Evolutionary conservation across 2,888 invertebrate species (phyloP).

Genomic region (Punctoribates punctum): DNA sequence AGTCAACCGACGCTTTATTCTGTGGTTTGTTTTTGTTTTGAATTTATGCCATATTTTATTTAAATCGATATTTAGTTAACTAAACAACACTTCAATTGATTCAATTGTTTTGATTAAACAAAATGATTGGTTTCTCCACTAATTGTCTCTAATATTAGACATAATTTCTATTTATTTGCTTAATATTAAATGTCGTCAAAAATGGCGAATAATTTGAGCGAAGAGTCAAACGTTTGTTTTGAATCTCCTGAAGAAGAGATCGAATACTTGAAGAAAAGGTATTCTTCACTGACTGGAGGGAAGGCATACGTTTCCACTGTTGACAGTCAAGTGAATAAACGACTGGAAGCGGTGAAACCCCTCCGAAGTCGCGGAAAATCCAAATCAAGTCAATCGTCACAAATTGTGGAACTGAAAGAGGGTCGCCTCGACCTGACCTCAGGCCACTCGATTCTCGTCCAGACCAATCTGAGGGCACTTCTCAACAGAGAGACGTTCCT

Average conservation of each 20-base stretch:
- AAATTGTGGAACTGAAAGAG: slow-evolving; percentile 34
- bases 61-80: no score
- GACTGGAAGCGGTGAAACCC: slow-evolving; percentile 38
- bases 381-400: slow-evolving; percentile 18
- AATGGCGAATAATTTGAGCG: slow-evolving; percentile 14
- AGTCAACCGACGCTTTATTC: no score
- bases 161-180: no score
- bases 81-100: no score
- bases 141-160: no score
- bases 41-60: no score
- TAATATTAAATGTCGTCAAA: background rate
- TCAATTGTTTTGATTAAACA: no score
- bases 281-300: background rate
- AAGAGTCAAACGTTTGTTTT: background rate
- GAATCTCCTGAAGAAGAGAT: slow-evolving; percentile 33
- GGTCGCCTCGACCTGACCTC: slow-evolving; percentile 76
- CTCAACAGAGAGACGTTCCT: slow-evolving; percentile 87
- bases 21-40: no score
- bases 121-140: no score
- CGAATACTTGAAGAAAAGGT: background rate
- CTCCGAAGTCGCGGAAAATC: slow-evolving; percentile 27
- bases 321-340: slow-evolving; percentile 40
- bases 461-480: slow-evolving; percentile 77
- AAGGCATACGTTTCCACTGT: slow-evolving; percentile 32
- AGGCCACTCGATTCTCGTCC: slow-evolving; percentile 88